Evolutionary conservation across 2,888 invertebrate genomes (phyloP), one percentile per base, ranked within the genome.

Genomic region (Drosophila cyrtoloma): DNA sequence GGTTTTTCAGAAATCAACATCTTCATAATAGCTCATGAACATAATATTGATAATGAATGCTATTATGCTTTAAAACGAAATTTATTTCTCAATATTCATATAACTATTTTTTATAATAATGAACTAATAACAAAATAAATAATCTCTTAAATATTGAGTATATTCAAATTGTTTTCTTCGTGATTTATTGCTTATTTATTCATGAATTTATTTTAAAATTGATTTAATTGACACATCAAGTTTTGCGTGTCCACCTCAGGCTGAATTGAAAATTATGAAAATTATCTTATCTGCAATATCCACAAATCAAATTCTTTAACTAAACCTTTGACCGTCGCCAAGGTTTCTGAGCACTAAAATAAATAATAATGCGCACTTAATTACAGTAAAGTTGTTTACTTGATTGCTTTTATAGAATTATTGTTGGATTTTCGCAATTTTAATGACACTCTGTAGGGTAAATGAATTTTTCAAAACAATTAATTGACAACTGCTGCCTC

Each of bases 401-500:
- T 67, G 30, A 39, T 56, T 33, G 9, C 14, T 42, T 55, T 39
- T n/a, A 44, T 53, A 26, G 26, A 47, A 32, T 64, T 26, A 37
- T 37, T 26, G 50, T 51, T 52, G 22, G 14, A 42, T 58, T 68
- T 52, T 14, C 16, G 7, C 32, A 53, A 33, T 44, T 55, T 68
- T 33, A 35, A 71, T 75, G 65, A 10, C 68, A 59, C 72, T 63
- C 73, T 67, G 53, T 57, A 59, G 47, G 53, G 39, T 37, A 39
- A 51, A 42, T 10, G 32, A 57, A 71, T 67, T 66, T 32, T 71
- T 37, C 47, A 47, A 60, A 68, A 59, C 42, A 50, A 66, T 65
- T 71, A 62, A 74, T 30, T 73, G 77, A 60, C 61, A 73, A 64
- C 59, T 67, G 64, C 66, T 44, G 56, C 30, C 55, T 62, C 30